These are phyloP conservation scores for Diglossa brunneiventris DNA, from an alignment of 2,113 vertebrate genomes.

Conservation along the genomic window DNA sequence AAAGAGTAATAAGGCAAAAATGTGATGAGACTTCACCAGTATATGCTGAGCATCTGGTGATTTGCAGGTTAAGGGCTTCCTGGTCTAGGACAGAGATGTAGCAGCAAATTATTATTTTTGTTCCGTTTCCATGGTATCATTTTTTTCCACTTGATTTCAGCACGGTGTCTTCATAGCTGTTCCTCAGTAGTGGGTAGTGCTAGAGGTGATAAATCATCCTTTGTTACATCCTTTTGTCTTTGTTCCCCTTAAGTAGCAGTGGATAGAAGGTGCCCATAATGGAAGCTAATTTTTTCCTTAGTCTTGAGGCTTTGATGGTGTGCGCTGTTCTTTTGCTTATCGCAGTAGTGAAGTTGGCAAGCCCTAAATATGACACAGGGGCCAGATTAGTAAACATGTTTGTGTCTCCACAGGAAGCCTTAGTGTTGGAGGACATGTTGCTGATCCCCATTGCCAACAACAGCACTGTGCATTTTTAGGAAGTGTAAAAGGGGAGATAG, in stretches of 20 bases:
- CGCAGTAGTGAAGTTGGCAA: background rate
- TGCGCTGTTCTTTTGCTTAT: background rate
- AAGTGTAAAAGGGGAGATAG: background rate
- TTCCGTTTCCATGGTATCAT: conserved; percentile 22
- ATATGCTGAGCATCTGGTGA: background rate
- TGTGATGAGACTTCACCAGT: background rate
- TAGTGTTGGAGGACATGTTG: background rate
- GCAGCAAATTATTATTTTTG: conserved; percentile 1
- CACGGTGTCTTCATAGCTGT: background rate
- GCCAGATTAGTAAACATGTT: background rate
- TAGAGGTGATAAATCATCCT: background rate
- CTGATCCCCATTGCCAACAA: background rate
- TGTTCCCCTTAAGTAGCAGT: background rate
- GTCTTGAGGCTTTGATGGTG: background rate
- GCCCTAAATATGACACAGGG: background rate
- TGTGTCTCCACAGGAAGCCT: background rate
- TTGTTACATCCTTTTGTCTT: background rate
- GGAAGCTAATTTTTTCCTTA: background rate
- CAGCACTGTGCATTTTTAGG: background rate
- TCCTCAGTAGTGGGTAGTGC: background rate
- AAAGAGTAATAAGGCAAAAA: background rate
- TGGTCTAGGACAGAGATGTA: background rate
- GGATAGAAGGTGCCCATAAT: background rate
- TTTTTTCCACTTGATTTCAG: conserved; percentile 10
- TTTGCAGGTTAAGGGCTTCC: conserved; percentile 13